Conservation (phyloP, 2,797 vertebrate species). For the Notamacropus eugenii region DNA sequence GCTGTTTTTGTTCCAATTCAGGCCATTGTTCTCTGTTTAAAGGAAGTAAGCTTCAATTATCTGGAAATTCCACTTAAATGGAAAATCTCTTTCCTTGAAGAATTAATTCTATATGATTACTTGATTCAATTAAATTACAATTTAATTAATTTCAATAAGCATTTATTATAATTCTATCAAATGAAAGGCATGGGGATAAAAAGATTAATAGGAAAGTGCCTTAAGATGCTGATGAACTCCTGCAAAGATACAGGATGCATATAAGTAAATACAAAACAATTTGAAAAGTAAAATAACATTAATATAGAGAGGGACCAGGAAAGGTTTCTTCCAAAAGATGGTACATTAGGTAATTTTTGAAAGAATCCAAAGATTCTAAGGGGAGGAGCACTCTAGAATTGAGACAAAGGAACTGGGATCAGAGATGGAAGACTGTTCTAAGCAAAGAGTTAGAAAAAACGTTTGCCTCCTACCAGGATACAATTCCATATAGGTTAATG, state of each 20-base stretch:
- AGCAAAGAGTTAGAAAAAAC: background rate
- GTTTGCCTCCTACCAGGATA: background rate
- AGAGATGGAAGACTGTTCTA: background rate
- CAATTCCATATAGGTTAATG: background rate
- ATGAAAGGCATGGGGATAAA: background rate
- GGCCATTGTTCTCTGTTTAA: background rate
- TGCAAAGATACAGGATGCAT: background rate
- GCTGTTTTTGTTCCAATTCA: background rate
- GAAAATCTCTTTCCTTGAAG: background rate
- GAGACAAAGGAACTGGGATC: background rate
- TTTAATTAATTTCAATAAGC: background rate
- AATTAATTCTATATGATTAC: background rate
- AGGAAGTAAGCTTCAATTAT: background rate
- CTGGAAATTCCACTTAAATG: background rate
- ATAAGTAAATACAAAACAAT: background rate
- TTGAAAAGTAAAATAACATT: background rate
- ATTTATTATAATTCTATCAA: background rate
- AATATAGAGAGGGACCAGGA: background rate
- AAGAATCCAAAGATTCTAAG: background rate
- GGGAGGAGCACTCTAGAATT: background rate
- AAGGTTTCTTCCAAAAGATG: background rate
- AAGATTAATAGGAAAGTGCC: background rate
- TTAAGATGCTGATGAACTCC: background rate
- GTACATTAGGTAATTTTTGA: background rate
- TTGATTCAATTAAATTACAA: background rate